These are phyloP conservation scores for Elanus axillaris DNA, from an alignment of 2,113 vertebrate species.

Conservation along the genomic window DNA sequence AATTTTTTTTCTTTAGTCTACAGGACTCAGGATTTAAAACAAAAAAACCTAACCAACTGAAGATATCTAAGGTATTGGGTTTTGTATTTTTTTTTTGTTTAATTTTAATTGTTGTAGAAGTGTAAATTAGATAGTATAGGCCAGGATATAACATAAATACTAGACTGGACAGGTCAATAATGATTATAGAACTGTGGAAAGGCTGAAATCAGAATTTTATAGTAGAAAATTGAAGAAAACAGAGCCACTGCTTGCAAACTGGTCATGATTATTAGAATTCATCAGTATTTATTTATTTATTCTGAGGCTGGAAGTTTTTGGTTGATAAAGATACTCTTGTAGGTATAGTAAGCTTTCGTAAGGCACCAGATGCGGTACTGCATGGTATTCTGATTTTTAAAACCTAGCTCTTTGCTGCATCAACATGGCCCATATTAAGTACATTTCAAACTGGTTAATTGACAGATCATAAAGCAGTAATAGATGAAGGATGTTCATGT, in stretches of 20 bases:
- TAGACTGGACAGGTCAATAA: background rate
- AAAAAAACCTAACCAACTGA: background rate
- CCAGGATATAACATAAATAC: background rate
- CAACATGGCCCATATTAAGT: background rate
- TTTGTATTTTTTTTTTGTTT: background rate
- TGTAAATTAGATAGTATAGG: background rate
- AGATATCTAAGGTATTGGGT: background rate
- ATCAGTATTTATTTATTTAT: background rate
- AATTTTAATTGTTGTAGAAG: background rate
- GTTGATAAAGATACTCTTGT: background rate
- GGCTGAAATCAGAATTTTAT: background rate
- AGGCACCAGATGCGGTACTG: background rate
- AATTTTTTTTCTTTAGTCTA: background rate
- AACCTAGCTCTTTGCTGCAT: background rate
- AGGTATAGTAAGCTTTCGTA: background rate
- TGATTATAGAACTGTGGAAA: background rate
- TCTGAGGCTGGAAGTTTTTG: background rate
- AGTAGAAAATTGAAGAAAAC: background rate
- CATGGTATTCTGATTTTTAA: background rate
- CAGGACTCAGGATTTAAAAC: background rate
- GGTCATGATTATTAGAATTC: background rate
- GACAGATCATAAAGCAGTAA: background rate
- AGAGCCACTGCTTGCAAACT: background rate
- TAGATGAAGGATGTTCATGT: background rate
- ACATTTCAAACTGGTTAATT: background rate